Base-by-base conservation (phyloP, 2,113 vertebrate species). In the Sinocyclocheilus rhinocerous region DNA sequence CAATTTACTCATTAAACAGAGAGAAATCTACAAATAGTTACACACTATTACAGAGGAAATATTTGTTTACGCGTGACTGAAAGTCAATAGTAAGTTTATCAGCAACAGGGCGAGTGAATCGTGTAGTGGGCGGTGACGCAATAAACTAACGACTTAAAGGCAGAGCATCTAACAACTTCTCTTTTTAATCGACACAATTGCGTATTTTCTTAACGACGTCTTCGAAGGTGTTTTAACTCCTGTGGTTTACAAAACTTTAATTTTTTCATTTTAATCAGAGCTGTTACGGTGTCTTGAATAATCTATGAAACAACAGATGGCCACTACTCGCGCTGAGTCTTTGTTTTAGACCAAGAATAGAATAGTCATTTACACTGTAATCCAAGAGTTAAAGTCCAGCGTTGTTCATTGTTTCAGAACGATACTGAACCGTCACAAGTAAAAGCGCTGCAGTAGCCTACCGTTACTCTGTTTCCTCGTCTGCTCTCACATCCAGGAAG, bases 401-500 rank as follows among this genome's bases (percentile, higher is more conserved):
- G 48, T 59, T 59, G 33, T 11, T 42, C 69, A 75, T 70, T 59
- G 69, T 59, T 57, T 59, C 4, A 26, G 12, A 33, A 3, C 11
- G n/a, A 73, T 11, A 29, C 45, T 50, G 81, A 59, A 52, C 16
- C 10, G 81, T 42, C 24, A 63, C 8, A 65, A 67, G 65, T 52
- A 63, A 52, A 70, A 70, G 45, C 81, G 26, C 36, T 50, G 22
- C 0, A 26, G 65, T 36, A 42, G 42, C 6, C 42, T 42, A 24
- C 81, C 81, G 81, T 84, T 84, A 84, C n/a, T 73, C 39, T 26
- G 83, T 80, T 83, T 78, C 86, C 73, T 87, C 42, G 69, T 67
- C 83, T 75, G 63, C 18, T 45, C 77, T 89, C 83, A 87, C 84
- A 83, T 81, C 88, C 80, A 87, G 88, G 86, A 89, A 79, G 55